Percentiles rank a stretch among this genome's conserved stretches.
phyloP scores from a whole-genome alignment of 2,888 invertebrate species.

The Candidula unifasciata region DNA sequence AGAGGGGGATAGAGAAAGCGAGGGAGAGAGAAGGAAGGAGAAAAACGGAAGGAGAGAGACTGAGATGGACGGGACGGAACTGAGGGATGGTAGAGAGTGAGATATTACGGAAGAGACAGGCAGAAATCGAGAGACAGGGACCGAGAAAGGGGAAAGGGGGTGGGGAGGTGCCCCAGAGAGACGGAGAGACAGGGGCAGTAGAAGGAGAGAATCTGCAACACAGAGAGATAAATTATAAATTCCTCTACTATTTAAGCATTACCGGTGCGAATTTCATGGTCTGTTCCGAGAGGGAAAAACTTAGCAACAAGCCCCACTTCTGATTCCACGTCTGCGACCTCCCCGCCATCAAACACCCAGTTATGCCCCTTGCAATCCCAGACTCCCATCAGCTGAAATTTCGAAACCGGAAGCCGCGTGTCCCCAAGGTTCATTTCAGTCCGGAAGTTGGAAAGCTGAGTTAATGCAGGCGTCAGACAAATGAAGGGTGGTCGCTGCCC shows the following conservation, averaged over 20 bases:
- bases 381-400: slow-evolving; percentile 21
- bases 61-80: background rate
- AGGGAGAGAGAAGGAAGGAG: background rate
- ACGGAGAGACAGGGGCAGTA: too few species aligned
- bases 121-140: background rate
- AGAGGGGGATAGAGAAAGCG: background rate
- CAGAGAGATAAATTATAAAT: too few species aligned
- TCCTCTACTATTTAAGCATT: too few species aligned
- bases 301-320: too few species aligned
- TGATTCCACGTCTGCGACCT: too few species aligned
- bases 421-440: slow-evolving; percentile 39
- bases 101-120: background rate
- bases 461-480: slow-evolving; percentile 32
- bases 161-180: too few species aligned
- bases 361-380: slow-evolving; percentile 17
- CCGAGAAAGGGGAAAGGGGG: too few species aligned
- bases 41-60: background rate
- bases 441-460: slow-evolving; percentile 42
- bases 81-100: background rate
- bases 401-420: slow-evolving; percentile 43
- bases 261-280: too few species aligned
- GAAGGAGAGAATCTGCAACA: too few species aligned
- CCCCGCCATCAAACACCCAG: background rate
- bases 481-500: background rate
- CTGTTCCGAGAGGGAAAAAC: too few species aligned